Conservation (phyloP, 2,888 invertebrate genomes). For the Drosophila falleni region DNA sequence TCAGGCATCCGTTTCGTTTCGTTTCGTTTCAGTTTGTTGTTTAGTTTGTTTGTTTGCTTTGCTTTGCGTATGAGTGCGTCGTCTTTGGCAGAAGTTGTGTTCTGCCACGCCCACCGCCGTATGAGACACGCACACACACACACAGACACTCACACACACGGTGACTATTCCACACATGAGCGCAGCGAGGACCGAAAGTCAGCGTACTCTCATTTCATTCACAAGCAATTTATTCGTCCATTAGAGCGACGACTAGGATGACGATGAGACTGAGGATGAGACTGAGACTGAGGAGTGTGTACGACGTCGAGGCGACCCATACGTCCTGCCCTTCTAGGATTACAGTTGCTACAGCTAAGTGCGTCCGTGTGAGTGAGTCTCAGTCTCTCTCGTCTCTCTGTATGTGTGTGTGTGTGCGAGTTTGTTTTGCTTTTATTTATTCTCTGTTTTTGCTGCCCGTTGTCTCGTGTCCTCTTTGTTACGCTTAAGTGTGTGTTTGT, state of each 20-base stretch:
- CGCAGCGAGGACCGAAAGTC: slow-evolving; percentile 53
- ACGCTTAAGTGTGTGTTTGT: slow-evolving; percentile 65
- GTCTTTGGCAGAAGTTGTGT: slow-evolving; percentile 59
- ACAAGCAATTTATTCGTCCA: slow-evolving; percentile 82
- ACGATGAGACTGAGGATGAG: slow-evolving; percentile 5
- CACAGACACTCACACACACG: background rate
- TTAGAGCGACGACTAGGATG: slow-evolving; percentile 71
- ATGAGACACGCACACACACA: slow-evolving; percentile 30
- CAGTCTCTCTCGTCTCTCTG: slow-evolving; percentile 18
- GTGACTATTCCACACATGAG: slow-evolving; percentile 28
- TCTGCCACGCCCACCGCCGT: slow-evolving; percentile 59
- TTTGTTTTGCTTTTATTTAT: slow-evolving; percentile 78
- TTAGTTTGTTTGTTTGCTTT: slow-evolving; percentile 57
- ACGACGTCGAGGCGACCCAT: slow-evolving; percentile 25
- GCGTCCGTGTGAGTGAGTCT: slow-evolving; percentile 39
- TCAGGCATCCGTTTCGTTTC: slow-evolving; percentile 70
- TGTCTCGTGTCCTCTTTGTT: slow-evolving; percentile 75
- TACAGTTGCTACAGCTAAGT: slow-evolving; percentile 64
- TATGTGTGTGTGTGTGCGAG: slow-evolving; percentile 38
- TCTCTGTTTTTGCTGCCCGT: slow-evolving; percentile 76
- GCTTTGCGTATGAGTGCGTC: slow-evolving; percentile 76
- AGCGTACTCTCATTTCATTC: slow-evolving; percentile 81
- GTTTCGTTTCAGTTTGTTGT: slow-evolving; percentile 49
- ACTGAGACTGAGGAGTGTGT: slow-evolving; percentile 15
- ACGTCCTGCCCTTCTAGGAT: slow-evolving; percentile 76